Evolutionary conservation across 2,888 invertebrate genomes (phyloP).

Genomic region (Tiliacea aurago): DNA sequence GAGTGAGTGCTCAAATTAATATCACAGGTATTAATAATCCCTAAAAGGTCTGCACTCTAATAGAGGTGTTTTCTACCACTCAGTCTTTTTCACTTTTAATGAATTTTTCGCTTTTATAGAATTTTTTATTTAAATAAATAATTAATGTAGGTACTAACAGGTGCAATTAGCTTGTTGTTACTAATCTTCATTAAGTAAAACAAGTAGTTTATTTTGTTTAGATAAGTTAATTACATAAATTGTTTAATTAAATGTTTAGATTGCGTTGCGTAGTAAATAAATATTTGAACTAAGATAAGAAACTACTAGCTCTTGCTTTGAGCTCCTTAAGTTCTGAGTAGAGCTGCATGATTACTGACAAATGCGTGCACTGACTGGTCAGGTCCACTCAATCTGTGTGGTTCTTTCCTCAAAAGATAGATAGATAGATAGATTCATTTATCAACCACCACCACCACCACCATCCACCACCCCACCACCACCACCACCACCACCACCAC

Average conservation of each 20-base stretch:
- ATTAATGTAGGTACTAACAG: background rate
- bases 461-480: too few relatives aligned
- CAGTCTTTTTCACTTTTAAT: background rate
- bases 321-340: too few relatives aligned
- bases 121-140: constrained; percentile 7
- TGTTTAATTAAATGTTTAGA: constrained; percentile 45
- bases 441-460: too few relatives aligned
- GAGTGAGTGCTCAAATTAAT: constrained; percentile 2
- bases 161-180: constrained; percentile 1
- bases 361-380: too few relatives aligned
- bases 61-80: background rate
- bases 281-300: constrained; percentile 44
- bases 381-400: too few relatives aligned
- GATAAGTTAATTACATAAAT: constrained; percentile 31
- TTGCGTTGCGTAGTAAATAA: constrained; percentile 35
- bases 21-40: background rate
- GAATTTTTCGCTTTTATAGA: background rate
- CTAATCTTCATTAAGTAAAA: constrained; percentile 34
- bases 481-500: too few relatives aligned
- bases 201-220: constrained; percentile 36
- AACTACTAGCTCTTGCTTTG: too few relatives aligned
- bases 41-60: constrained; percentile 26
- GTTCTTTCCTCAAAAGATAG: too few relatives aligned
- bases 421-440: too few relatives aligned
- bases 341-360: too few relatives aligned